A percentile compares a stretch with the other conserved stretches of the same genome.
phyloP scores from a whole-genome alignment of 2,888 invertebrate genomes.

The Scaptomyza tumidula region DNA sequence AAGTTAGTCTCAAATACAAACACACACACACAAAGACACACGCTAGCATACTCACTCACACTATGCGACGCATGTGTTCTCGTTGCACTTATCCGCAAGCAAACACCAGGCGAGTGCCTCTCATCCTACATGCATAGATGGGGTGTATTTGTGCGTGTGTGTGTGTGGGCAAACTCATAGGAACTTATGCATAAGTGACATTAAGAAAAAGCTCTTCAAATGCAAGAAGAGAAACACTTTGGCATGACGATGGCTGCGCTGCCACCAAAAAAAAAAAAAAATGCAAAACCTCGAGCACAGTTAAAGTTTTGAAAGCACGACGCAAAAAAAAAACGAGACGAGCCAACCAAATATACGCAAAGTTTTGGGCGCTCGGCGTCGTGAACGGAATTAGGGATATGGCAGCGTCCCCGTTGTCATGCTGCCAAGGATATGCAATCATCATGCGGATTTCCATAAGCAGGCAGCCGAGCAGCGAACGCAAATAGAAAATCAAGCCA shows the following conservation, averaged over 20 bases:
- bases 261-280: constrained; percentile 51
- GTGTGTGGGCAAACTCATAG: constrained; percentile 70
- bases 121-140: constrained; percentile 20
- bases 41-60: constrained; percentile 1
- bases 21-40: constrained; percentile 50
- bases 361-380: constrained; percentile 64
- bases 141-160: constrained; percentile 24
- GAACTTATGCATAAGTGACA: constrained; percentile 82
- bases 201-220: constrained; percentile 81
- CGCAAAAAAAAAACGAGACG: constrained; percentile 31
- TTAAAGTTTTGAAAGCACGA: constrained; percentile 71
- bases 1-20: constrained; percentile 81
- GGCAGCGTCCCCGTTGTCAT: constrained; percentile 65
- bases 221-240: constrained; percentile 78
- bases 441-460: constrained; percentile 81
- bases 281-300: constrained; percentile 52
- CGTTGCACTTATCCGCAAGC: constrained; percentile 76
- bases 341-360: constrained; percentile 73
- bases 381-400: constrained; percentile 70
- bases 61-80: constrained; percentile 40
- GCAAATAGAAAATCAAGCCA: constrained; percentile 71
- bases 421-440: constrained; percentile 78
- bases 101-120: constrained; percentile 66
- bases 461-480: constrained; percentile 45
- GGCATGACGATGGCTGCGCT: constrained; percentile 58